phyloP scores from a whole-genome alignment of 2,797 vertebrate genomes.

The Alfaro cultratus region DNA sequence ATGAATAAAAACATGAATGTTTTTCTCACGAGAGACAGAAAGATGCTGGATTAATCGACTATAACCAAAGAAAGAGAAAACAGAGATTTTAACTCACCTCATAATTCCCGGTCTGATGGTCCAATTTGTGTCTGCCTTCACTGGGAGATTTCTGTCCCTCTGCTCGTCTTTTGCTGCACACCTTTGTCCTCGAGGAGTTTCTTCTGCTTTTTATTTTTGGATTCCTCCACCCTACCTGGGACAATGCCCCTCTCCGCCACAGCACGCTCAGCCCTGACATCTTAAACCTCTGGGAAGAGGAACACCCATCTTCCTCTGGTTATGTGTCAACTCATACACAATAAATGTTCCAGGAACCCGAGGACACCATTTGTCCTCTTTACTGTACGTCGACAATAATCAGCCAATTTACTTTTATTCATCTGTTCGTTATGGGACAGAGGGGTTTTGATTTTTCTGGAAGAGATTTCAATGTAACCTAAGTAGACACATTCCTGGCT shows the following conservation, averaged over 20 bases:
- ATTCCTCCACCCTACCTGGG: slow-evolving; percentile 41
- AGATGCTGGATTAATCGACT: not conserved
- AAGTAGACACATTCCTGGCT: not conserved
- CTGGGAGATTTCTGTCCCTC: slow-evolving; percentile 33
- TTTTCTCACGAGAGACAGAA: not conserved
- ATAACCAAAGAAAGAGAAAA: not conserved
- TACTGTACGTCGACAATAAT: slow-evolving; percentile 27
- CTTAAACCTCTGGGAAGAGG: slow-evolving; percentile 80
- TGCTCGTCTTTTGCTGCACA: slow-evolving; percentile 2
- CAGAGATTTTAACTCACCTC: slow-evolving; percentile 66
- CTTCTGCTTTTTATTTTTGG: slow-evolving; percentile 19
- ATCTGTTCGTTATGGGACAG: not conserved
- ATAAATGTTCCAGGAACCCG: slow-evolving; percentile 53
- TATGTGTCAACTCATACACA: slow-evolving; percentile 66
- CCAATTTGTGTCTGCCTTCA: slow-evolving; percentile 28
- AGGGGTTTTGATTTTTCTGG: slow-evolving; percentile 4
- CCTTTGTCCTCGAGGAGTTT: slow-evolving; percentile 13
- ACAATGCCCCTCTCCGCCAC: slow-evolving; percentile 61
- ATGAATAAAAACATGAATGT: not conserved
- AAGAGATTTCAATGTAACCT: not conserved
- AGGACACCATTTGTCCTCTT: slow-evolving; percentile 61
- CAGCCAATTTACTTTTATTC: slow-evolving; percentile 24
- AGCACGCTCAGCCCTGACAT: slow-evolving; percentile 70
- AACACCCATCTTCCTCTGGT: slow-evolving; percentile 80
- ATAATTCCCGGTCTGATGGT: slow-evolving; percentile 62